These are phyloP conservation scores for Digitonthophagus gazella DNA, from an alignment of 2,888 invertebrate genomes.

Conservation along the genomic window DNA sequence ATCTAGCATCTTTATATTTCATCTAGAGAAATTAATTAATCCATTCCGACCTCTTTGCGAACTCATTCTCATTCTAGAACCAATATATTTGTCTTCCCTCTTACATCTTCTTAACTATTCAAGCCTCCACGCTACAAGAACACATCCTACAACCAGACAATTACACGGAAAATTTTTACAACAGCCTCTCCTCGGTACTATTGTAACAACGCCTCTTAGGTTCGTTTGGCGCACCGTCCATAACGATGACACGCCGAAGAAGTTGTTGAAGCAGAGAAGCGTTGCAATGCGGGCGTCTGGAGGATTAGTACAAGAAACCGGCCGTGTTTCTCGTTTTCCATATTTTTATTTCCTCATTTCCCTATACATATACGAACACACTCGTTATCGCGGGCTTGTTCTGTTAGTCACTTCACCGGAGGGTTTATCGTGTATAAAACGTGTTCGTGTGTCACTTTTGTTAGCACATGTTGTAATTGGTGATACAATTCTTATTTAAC, in stretches of 20 bases:
- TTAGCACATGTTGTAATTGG: neutral
- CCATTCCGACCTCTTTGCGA: too few species aligned
- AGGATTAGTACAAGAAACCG: slow-evolving; percentile 5
- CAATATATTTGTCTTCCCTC: neutral
- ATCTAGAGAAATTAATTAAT: neutral
- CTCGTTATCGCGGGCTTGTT: neutral
- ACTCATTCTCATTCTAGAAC: neutral
- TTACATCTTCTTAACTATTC: too few species aligned
- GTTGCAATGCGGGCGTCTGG: neutral
- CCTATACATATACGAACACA: neutral
- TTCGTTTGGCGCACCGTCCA: neutral
- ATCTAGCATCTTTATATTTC: neutral
- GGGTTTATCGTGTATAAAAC: slow-evolving; percentile 4
- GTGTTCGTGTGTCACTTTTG: neutral
- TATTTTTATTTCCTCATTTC: slow-evolving; percentile 2
- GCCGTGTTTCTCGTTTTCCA: neutral
- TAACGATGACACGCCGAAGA: neutral
- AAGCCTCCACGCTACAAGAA: neutral
- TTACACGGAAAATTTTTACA: neutral
- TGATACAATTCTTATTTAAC: too few species aligned
- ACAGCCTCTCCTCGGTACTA: neutral
- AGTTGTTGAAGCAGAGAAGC: neutral
- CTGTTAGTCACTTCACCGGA: slow-evolving; percentile 4
- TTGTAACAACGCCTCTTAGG: neutral
- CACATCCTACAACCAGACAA: neutral